Evolutionary conservation across 2,888 invertebrate species (phyloP).

Genomic region (Cataglyphis albicans): DNA sequence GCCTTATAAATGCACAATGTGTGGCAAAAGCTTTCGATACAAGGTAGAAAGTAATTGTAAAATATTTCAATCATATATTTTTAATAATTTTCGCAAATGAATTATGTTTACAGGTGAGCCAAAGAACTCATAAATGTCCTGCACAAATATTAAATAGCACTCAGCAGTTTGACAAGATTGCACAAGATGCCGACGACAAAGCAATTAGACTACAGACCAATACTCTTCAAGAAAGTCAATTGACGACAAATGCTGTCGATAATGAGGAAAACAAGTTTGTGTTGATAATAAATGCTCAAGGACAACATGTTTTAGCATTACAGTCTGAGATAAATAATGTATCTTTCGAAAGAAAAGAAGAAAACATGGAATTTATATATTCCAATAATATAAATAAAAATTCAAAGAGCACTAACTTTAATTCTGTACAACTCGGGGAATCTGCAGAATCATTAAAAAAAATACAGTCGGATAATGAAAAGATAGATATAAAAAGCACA

Average conservation of each 20-base stretch:
- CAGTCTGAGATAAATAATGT: constrained; percentile 75
- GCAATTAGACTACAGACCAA: constrained; percentile 48
- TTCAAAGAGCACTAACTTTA: constrained; percentile 56
- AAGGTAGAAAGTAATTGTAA: constrained; percentile 87
- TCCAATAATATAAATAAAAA: constrained; percentile 52
- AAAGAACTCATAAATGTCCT: constrained; percentile 93
- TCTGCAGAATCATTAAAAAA: constrained; percentile 50
- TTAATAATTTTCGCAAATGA: constrained; percentile 12
- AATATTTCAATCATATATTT: constrained; percentile 15
- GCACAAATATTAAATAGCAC: constrained; percentile 88
- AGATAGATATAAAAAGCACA: constrained; percentile 52
- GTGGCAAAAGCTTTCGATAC: constrained; percentile 93
- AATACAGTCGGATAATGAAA: constrained; percentile 48
- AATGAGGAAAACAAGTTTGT: constrained; percentile 82
- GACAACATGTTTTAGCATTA: constrained; percentile 80
- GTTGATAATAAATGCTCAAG: constrained; percentile 80
- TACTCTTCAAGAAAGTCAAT: constrained; percentile 62
- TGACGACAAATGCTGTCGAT: constrained; percentile 57
- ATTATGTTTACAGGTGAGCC: constrained; percentile 89
- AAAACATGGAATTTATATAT: constrained; percentile 35
- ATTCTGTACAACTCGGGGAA: constrained; percentile 50
- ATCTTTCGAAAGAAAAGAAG: constrained; percentile 44
- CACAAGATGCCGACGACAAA: constrained; percentile 55
- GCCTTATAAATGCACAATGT: constrained; percentile 94
- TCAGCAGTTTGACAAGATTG: constrained; percentile 78